Base-by-base conservation (phyloP, 2,888 invertebrate genomes). In the Philereme vetulata region DNA sequence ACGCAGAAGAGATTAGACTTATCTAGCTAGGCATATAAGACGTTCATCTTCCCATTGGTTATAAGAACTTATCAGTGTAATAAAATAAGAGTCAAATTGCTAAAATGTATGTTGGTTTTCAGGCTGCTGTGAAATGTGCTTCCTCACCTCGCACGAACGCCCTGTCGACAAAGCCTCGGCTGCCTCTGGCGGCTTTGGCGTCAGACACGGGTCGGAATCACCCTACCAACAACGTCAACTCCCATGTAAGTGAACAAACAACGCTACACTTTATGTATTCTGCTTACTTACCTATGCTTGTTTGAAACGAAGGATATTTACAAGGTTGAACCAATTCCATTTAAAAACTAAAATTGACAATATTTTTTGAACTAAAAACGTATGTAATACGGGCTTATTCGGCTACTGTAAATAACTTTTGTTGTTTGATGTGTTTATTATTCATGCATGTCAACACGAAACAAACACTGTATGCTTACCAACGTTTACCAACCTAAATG, bases 111-210 rank as follows among this genome's bases (percentile, higher is more conserved):
- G 11, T 74, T 78, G 75, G 54, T 75, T 67, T 48, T 43, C 87
- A 92, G 92, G 89, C 91, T 84, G 90, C 90, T 78, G 90, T 92
- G 71, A 92, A 92, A 88, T 90, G 89, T 80, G 92, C 85, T 82
- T 86, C 92, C 68, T 90, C 89, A 75, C 91, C 92, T 76, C 90
- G 92, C 71, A 90, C 90, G 75, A 89, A 85, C 73, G 86, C 88
- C 77, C 83, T 92, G 84, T 89, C 91, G 71, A 88, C 85, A 75
- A 92, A 92, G 75, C 87, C 91, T 71, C 86, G 91, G 64, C 72
- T 89, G 75, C 90, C 90, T 69, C 77, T 90, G 78, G 87, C 85
- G 62, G 85, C 90, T 69, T 72, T 90, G 74, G 82, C 88, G 62
- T 83, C 86, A 67, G 91, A 90, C 74, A 76, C 88, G 53, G 78